These are phyloP conservation scores for Poecilobothrus nobilitatus DNA, from an alignment of 2,888 invertebrate genomes.

Conservation along the genomic window DNA sequence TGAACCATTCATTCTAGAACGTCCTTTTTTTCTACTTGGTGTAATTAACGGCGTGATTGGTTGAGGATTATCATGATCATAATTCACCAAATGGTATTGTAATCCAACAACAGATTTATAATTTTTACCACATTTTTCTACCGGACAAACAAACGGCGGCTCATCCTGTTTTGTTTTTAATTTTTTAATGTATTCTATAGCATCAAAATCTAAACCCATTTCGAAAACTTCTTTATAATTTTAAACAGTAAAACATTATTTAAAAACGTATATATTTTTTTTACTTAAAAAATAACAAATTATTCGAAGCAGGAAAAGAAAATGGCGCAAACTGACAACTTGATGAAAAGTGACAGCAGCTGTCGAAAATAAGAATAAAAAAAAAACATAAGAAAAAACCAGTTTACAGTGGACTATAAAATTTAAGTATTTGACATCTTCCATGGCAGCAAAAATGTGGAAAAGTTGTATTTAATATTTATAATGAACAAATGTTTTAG, in stretches of 20 bases:
- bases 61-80: slow-evolving; percentile 72
- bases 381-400: neutral
- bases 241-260: slow-evolving; percentile 4
- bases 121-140: slow-evolving; percentile 73
- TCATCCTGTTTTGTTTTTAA: slow-evolving; percentile 52
- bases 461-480: no score
- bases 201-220: slow-evolving; percentile 80
- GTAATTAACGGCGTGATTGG: slow-evolving; percentile 55
- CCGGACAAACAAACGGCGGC: slow-evolving; percentile 80
- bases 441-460: no score
- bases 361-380: neutral
- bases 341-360: slow-evolving; percentile 1
- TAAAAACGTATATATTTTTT: slow-evolving; percentile 3
- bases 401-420: no score
- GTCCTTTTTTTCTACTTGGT: slow-evolving; percentile 55
- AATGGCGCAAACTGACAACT: slow-evolving; percentile 6
- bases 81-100: slow-evolving; percentile 77
- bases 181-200: slow-evolving; percentile 76
- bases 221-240: slow-evolving; percentile 19
- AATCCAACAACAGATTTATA: slow-evolving; percentile 81
- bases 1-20: slow-evolving; percentile 47
- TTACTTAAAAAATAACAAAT: slow-evolving; percentile 1
- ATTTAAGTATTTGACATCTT: no score
- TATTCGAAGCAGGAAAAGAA: slow-evolving; percentile 6
- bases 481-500: no score